Evolutionary conservation across 2,797 vertebrate genomes (phyloP).

Genomic region (Macroramphosus scolopax): DNA sequence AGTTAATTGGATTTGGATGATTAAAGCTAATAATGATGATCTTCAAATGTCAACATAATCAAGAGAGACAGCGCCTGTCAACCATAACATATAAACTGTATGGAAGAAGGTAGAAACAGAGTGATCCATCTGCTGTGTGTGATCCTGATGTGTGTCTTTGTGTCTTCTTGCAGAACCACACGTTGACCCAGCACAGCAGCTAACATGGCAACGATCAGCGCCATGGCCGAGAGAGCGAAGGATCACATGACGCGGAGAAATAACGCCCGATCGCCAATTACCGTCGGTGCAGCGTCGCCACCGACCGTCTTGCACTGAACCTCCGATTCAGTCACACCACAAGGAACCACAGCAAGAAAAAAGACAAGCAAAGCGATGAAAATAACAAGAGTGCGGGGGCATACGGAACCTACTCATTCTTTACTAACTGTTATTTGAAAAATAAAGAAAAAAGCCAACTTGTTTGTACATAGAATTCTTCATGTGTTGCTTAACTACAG

Average conservation of each 20-base stretch:
- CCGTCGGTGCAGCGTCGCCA: slow-evolving; percentile 62
- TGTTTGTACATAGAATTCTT: slow-evolving; percentile 97
- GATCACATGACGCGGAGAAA: slow-evolving; percentile 63
- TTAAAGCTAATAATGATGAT: slow-evolving; percentile 33
- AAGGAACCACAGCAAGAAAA: slow-evolving; percentile 82
- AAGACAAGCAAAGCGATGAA: slow-evolving; percentile 71
- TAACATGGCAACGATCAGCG: slow-evolving; percentile 83
- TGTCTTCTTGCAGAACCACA: slow-evolving; percentile 88
- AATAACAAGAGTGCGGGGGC: slow-evolving; percentile 65
- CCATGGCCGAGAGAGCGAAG: slow-evolving; percentile 81
- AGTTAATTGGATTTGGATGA: slow-evolving; percentile 63
- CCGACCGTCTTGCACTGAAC: slow-evolving; percentile 88
- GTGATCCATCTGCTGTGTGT: slow-evolving; percentile 6
- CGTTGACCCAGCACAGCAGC: slow-evolving; percentile 98
- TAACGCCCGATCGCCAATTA: slow-evolving; percentile 64
- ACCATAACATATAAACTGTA: too few species aligned
- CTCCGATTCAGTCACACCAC: slow-evolving; percentile 89
- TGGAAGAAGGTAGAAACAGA: slow-evolving; percentile 18
- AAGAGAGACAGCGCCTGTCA: too few species aligned
- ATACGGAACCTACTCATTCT: slow-evolving; percentile 79
- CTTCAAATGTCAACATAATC: slow-evolving; percentile 47
- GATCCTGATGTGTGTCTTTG: slow-evolving; percentile 51
- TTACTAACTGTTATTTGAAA: slow-evolving; percentile 80
- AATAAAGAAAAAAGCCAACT: slow-evolving; percentile 80
- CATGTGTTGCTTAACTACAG: slow-evolving; percentile 89